Evolutionary conservation across 2,113 vertebrate species (phyloP).

Genomic region (Pomatorhinus ruficollis): DNA sequence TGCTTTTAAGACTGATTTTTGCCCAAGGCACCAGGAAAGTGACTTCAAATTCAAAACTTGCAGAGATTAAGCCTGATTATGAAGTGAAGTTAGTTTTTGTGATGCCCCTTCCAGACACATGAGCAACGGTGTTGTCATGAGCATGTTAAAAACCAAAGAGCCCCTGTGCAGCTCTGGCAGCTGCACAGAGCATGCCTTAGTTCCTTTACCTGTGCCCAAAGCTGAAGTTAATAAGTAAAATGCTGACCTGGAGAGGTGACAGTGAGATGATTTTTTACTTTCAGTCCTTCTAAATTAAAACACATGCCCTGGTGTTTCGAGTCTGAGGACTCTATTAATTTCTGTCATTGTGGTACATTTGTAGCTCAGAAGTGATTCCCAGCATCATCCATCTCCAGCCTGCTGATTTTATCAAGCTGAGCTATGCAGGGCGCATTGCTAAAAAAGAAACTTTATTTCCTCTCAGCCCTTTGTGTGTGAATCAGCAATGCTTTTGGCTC

Average conservation of each 20-base stretch:
- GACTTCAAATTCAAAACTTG: conserved; percentile 31
- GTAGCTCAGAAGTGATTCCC: neutral
- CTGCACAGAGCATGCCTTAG: neutral
- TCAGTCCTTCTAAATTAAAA: conserved; percentile 43
- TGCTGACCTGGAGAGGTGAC: neutral
- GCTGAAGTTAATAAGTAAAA: conserved; percentile 7
- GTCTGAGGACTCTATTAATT: neutral
- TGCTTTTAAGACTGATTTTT: conserved; percentile 42
- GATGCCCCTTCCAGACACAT: neutral
- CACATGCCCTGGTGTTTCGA: neutral
- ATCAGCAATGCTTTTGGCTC: neutral
- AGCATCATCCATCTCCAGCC: conserved; percentile 14
- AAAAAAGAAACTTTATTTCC: neutral
- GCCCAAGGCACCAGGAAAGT: conserved; percentile 1
- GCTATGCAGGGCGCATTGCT: neutral
- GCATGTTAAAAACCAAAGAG: neutral
- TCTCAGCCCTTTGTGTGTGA: neutral
- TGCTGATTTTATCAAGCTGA: conserved; percentile 21
- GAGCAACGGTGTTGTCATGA: neutral
- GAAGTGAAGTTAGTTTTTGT: neutral
- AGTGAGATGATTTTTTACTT: conserved; percentile 1
- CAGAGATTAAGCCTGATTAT: conserved; percentile 42
- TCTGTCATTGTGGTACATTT: neutral
- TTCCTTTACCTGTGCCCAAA: neutral
- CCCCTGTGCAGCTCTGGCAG: neutral